Conservation (phyloP, 2,888 invertebrate species). For the Perithous albicinctus region DNA sequence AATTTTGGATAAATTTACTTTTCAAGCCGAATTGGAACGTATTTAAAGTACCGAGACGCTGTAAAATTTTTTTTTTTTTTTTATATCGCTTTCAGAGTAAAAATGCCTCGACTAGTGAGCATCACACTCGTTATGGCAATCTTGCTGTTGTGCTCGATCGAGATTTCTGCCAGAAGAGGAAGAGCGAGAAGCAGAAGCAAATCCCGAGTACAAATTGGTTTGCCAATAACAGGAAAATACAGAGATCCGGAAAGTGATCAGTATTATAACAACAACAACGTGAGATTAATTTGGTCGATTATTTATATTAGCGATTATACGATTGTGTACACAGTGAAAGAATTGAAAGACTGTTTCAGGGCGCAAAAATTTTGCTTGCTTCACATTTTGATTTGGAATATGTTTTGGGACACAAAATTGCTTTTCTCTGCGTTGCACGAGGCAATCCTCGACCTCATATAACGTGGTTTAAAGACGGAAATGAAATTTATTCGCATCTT, state of each 20-base stretch:
- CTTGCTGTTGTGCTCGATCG: slow-evolving; percentile 82
- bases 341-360: slow-evolving; percentile 88
- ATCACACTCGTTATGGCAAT: slow-evolving; percentile 72
- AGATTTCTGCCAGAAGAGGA: slow-evolving; percentile 88
- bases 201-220: slow-evolving; percentile 93
- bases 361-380: slow-evolving; percentile 94
- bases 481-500: slow-evolving; percentile 95
- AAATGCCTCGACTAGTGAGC: slow-evolving; percentile 75
- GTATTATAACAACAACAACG: slow-evolving; percentile 95
- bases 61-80: too few species aligned
- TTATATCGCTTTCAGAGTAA: slow-evolving; percentile 45
- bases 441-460: slow-evolving; percentile 96
- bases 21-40: background rate
- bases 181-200: slow-evolving; percentile 90
- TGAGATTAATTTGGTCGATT: slow-evolving; percentile 84
- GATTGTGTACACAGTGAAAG: too few species aligned
- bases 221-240: slow-evolving; percentile 95
- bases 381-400: slow-evolving; percentile 98
- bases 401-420: slow-evolving; percentile 96
- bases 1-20: background rate
- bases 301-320: background rate
- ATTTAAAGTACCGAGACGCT: background rate
- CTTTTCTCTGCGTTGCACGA: slow-evolving; percentile 95
- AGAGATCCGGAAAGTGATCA: slow-evolving; percentile 95
- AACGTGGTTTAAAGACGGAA: slow-evolving; percentile 98